Conservation (phyloP, 2,113 vertebrate genomes). For the Marmota flaviventris region DNA sequence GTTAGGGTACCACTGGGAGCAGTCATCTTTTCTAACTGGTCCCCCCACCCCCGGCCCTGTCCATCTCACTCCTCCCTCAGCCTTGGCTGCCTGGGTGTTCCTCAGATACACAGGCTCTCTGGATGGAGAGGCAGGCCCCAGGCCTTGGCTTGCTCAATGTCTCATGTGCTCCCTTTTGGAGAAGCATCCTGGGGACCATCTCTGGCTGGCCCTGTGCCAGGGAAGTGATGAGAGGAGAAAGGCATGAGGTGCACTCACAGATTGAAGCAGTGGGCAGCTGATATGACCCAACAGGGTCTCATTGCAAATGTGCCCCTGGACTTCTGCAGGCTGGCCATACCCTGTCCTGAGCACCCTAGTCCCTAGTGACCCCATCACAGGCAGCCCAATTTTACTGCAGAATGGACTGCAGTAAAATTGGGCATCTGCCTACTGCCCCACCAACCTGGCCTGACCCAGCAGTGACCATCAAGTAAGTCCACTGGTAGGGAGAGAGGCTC, state of each 20-base stretch:
- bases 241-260: neutral
- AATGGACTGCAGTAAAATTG: neutral
- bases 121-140: neutral
- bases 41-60: too few relatives aligned
- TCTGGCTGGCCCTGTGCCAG: neutral
- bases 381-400: neutral
- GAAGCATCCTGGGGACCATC: neutral
- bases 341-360: neutral
- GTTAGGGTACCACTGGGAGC: too few relatives aligned
- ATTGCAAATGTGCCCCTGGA: neutral
- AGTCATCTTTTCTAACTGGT: neutral
- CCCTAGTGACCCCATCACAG: neutral
- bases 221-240: neutral
- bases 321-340: neutral
- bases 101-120: neutral
- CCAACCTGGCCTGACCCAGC: neutral
- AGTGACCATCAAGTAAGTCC: neutral
- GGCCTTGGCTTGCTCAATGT: neutral
- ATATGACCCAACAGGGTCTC: neutral
- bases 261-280: neutral
- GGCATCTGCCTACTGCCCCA: neutral
- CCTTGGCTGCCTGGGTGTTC: neutral
- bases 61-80: neutral
- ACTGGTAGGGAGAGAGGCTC: too few relatives aligned
- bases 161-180: neutral